Conservation (phyloP, 1,140 invertebrate species). For the Bombyx mandarina region DNA sequence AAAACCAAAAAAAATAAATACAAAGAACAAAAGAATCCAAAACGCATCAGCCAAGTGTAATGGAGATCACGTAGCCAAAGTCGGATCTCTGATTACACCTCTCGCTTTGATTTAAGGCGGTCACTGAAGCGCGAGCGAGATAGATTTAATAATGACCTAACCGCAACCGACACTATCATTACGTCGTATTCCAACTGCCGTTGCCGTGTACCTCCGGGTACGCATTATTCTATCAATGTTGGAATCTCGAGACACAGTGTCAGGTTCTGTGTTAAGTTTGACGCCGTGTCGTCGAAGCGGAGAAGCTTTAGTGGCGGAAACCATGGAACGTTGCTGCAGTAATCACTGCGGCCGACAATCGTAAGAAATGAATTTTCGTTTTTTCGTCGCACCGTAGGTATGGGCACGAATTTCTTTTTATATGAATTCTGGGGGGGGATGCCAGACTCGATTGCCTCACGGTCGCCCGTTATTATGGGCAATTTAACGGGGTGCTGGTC, state of each 20-base stretch:
- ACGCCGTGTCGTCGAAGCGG: slow-evolving; percentile 7
- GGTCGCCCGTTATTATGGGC: slow-evolving; percentile 34
- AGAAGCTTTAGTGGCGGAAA: slow-evolving; percentile 36
- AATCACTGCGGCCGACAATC: slow-evolving; percentile 47
- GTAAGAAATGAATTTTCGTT: slow-evolving; percentile 57
- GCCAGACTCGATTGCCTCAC: slow-evolving; percentile 28
- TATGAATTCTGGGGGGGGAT: slow-evolving; percentile 42
- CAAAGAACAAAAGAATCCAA: slow-evolving; percentile 43
- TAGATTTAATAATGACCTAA: slow-evolving; percentile 54
- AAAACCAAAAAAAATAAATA: slow-evolving; percentile 23
- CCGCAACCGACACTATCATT: slow-evolving; percentile 57
- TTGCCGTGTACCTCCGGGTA: not conserved
- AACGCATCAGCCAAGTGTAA: slow-evolving; percentile 46
- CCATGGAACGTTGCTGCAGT: slow-evolving; percentile 29
- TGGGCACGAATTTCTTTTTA: slow-evolving; percentile 48
- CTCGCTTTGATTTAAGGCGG: slow-evolving; percentile 39
- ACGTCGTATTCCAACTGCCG: slow-evolving; percentile 35
- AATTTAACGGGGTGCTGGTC: slow-evolving; percentile 36
- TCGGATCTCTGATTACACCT: slow-evolving; percentile 40
- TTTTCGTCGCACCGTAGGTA: slow-evolving; percentile 18
- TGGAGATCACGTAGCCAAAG: slow-evolving; percentile 62
- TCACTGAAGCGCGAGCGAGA: slow-evolving; percentile 39
- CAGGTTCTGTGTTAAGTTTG: not conserved
- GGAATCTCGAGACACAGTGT: slow-evolving; percentile 11
- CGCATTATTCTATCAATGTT: not conserved